Conservation (phyloP, 2,888 invertebrate genomes). For the Folsomia manolachei region DNA sequence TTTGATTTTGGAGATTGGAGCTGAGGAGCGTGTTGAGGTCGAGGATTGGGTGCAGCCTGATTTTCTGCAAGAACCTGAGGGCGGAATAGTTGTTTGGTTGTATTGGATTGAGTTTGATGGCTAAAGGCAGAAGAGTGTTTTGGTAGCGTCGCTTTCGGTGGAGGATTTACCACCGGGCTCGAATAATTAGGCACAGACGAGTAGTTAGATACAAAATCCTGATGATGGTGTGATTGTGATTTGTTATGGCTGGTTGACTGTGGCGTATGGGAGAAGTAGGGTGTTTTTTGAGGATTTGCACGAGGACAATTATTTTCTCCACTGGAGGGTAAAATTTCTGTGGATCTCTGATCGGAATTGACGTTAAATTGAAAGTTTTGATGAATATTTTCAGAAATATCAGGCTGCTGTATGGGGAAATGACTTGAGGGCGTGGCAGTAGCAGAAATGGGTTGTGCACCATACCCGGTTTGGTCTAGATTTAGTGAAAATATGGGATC, state of each 20-base stretch:
- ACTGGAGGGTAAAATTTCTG: neutral
- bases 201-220: neutral
- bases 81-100: constrained; percentile 2
- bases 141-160: neutral
- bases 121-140: neutral
- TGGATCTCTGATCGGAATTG: neutral
- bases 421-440: neutral
- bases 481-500: neutral
- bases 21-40: neutral
- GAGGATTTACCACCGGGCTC: neutral
- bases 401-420: neutral
- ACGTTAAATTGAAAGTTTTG: neutral
- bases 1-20: neutral
- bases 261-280: neutral
- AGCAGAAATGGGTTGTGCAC: neutral
- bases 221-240: too few species aligned
- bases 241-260: neutral
- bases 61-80: neutral
- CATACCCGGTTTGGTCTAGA: too few species aligned
- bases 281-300: neutral
- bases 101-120: neutral
- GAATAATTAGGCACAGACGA: neutral
- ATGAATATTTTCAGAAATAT: neutral
- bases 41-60: neutral
- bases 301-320: neutral